Percentiles rank a stretch among this genome's conserved stretches.
Conservation (phyloP, 2,113 vertebrate genomes). For the Equus przewalskii region DNA sequence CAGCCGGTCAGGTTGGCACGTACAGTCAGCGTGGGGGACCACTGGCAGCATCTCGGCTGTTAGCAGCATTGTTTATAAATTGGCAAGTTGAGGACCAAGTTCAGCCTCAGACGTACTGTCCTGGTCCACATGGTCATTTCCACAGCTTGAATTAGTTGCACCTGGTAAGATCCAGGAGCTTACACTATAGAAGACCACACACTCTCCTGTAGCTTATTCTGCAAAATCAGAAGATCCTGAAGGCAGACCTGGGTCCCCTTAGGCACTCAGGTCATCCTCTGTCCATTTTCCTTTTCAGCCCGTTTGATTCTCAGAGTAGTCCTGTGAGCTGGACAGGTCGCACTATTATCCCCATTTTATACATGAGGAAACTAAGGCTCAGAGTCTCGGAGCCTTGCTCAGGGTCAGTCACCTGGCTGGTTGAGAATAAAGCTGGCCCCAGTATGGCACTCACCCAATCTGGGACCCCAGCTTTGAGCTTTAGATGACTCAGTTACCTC, state of each 20-base stretch:
- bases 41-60: neutral
- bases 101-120: neutral
- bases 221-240: neutral
- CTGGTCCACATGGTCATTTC: neutral
- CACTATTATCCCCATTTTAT: neutral
- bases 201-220: neutral
- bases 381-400: neutral
- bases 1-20: neutral
- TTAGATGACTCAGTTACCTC: neutral
- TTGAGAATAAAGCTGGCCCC: neutral
- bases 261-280: neutral
- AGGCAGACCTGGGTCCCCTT: neutral
- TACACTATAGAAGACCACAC: neutral
- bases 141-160: neutral
- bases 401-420: neutral
- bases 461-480: neutral
- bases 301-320: neutral
- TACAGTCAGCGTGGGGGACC: accelerated
- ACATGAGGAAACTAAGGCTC: neutral
- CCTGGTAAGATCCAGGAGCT: neutral
- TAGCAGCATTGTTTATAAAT: neutral
- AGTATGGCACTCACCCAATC: neutral
- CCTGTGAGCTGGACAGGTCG: neutral
- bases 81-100: neutral
- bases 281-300: neutral